Conservation (phyloP, 2,113 vertebrate species). For the Dolichallabes microphthalmus region DNA sequence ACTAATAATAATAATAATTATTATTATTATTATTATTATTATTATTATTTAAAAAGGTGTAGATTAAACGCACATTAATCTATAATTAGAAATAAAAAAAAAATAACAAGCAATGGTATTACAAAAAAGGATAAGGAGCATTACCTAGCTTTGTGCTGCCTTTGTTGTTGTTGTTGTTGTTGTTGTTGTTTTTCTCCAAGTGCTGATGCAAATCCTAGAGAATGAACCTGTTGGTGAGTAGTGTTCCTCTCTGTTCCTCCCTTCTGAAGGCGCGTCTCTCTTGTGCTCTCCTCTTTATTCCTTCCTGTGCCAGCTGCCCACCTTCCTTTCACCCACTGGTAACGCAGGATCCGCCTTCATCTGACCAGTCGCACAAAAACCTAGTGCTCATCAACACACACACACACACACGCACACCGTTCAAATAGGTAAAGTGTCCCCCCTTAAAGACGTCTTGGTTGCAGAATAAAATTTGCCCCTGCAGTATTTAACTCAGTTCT, state of each 20-base stretch:
- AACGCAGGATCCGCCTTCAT: constrained; percentile 57
- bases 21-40: background rate
- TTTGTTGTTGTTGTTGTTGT: background rate
- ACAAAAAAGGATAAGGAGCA: background rate
- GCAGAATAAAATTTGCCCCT: background rate
- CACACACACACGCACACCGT: constrained; percentile 34
- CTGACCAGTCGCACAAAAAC: constrained; percentile 66
- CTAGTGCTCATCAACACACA: constrained; percentile 38
- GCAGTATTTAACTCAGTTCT: background rate
- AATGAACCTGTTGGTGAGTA: constrained; percentile 30
- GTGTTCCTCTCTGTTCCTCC: background rate
- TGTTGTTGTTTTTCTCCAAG: constrained; percentile 51
- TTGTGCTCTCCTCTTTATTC: constrained; percentile 56
- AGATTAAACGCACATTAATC: background rate
- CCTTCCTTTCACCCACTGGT: constrained; percentile 58
- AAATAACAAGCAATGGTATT: background rate
- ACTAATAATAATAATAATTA: background rate
- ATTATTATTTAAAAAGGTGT: background rate
- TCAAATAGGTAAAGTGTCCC: background rate
- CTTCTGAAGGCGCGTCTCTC: constrained; percentile 13
- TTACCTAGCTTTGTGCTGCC: constrained; percentile 39
- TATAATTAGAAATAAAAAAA: background rate
- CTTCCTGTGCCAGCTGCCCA: constrained; percentile 52
- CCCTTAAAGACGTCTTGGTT: background rate
- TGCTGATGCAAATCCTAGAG: constrained; percentile 36